Evolutionary conservation across 2,113 vertebrate genomes (phyloP).

Genomic region (Nesoenas mayeri): DNA sequence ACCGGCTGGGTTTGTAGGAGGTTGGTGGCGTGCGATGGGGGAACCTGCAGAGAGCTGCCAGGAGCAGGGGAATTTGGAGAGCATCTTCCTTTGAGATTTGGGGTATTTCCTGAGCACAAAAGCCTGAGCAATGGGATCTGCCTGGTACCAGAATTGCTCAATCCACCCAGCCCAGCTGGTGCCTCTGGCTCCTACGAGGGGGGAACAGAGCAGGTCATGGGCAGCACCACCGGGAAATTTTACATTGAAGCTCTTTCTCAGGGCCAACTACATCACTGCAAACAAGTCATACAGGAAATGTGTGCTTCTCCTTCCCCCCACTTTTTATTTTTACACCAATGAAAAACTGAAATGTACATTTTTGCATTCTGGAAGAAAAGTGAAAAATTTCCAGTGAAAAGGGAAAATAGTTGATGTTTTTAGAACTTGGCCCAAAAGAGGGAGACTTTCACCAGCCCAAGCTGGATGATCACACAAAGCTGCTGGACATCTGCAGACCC

Average conservation of each 20-base stretch:
- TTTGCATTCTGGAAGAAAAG: not conserved
- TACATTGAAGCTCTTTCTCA: not conserved
- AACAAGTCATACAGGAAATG: not conserved
- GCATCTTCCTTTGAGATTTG: not conserved
- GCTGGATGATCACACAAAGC: not conserved
- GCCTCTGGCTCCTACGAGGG: not conserved
- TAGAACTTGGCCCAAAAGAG: not conserved
- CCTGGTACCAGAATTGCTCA: not conserved
- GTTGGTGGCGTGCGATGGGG: not conserved
- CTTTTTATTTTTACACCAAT: accelerated
- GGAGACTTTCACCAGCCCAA: not conserved
- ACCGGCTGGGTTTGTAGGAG: not conserved
- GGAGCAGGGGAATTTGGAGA: not conserved
- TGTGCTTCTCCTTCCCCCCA: not conserved
- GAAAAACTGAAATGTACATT: not conserved
- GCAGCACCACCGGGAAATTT: not conserved
- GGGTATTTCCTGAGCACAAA: not conserved
- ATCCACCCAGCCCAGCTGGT: not conserved
- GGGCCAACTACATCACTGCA: not conserved
- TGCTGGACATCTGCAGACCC: not conserved
- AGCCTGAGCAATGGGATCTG: not conserved
- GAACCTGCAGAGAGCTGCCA: not conserved
- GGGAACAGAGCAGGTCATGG: not conserved
- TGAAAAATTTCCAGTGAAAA: not conserved
- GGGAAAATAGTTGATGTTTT: not conserved